Percentiles rank a stretch among this genome's conserved stretches.
phyloP scores from a whole-genome alignment of 1,140 invertebrate genomes.

The Drosophila subpulchrella region DNA sequence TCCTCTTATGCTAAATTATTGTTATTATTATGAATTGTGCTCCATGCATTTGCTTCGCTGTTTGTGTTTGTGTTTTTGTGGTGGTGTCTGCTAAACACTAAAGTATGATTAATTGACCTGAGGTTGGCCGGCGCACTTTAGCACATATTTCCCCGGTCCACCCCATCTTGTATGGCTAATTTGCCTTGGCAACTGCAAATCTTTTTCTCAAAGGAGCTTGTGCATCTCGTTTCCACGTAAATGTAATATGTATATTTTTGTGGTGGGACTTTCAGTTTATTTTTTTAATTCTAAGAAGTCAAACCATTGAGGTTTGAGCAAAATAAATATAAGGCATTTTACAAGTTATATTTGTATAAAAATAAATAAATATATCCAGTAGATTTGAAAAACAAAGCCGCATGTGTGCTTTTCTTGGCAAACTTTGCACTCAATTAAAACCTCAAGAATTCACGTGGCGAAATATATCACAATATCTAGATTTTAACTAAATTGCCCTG shows the following conservation, averaged over 20 bases:
- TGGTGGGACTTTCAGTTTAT: not conserved
- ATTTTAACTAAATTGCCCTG: too few relatives aligned
- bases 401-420: too few relatives aligned
- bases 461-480: too few relatives aligned
- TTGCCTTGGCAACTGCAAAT: conserved; percentile 38
- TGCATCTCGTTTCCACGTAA: not conserved
- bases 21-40: conserved; percentile 68
- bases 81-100: conserved; percentile 38
- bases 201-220: not conserved
- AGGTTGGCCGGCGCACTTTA: conserved; percentile 44
- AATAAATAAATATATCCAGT: too few relatives aligned
- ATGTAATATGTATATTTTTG: not conserved
- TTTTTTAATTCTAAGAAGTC: not conserved
- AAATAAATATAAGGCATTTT: too few relatives aligned
- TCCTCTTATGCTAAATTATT: conserved; percentile 66
- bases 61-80: conserved; percentile 43
- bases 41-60: conserved; percentile 31
- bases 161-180: conserved; percentile 23
- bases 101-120: conserved; percentile 71
- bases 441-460: too few relatives aligned
- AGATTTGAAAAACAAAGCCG: too few relatives aligned
- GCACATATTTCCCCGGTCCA: conserved; percentile 32
- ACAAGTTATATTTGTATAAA: too few relatives aligned
- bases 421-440: too few relatives aligned
- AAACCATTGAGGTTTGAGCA: too few relatives aligned